Conservation (phyloP, 2,113 vertebrate species). For the Mohoua ochrocephala region DNA sequence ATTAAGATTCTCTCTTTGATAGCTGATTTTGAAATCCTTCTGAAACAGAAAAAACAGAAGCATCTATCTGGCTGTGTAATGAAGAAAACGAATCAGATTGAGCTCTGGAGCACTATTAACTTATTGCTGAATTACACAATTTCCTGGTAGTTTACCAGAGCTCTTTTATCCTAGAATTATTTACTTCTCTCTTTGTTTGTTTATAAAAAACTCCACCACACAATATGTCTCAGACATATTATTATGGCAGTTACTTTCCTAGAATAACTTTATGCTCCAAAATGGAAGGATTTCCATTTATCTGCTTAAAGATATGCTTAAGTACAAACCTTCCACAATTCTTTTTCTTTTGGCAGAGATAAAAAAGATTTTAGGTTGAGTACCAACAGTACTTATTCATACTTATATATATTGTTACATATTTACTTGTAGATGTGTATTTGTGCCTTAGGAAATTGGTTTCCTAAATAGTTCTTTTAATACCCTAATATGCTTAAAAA, state of each 20-base stretch:
- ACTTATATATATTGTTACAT: neutral
- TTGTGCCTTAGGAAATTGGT: neutral
- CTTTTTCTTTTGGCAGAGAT: neutral
- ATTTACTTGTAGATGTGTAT: neutral
- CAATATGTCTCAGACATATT: neutral
- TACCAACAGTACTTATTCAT: neutral
- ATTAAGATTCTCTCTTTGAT: neutral
- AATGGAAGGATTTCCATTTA: neutral
- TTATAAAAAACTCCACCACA: neutral
- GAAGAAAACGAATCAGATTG: neutral
- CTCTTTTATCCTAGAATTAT: neutral
- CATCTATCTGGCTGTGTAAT: neutral
- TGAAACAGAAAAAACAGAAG: neutral
- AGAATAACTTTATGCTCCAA: neutral
- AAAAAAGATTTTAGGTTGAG: neutral
- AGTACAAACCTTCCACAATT: neutral
- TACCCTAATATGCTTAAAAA: neutral
- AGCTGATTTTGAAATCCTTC: neutral
- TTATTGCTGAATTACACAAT: neutral
- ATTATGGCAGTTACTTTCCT: neutral
- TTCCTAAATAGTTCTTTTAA: neutral
- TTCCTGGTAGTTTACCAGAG: neutral
- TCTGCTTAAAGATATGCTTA: neutral
- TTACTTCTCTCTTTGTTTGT: neutral
- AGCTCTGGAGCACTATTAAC: neutral